Evolutionary conservation across 2,888 invertebrate species (phyloP).

Genomic region (Latheticus oryzae): DNA sequence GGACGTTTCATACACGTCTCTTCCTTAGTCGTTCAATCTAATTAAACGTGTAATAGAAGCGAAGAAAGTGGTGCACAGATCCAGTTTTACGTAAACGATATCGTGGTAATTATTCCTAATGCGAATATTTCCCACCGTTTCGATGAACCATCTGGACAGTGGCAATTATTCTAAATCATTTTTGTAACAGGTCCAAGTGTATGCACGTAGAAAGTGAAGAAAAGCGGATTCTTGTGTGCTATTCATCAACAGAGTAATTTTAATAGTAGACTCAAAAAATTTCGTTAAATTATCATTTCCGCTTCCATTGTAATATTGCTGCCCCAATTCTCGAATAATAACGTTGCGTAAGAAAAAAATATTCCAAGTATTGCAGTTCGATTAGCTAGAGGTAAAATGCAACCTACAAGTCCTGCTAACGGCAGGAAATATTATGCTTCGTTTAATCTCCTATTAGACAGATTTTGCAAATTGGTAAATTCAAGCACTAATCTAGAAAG

Average conservation of each 20-base stretch:
- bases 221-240: conserved; percentile 5
- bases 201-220: conserved; percentile 28
- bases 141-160: conserved; percentile 29
- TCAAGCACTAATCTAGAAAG: no score
- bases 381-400: conserved; percentile 19
- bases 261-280: conserved; percentile 24
- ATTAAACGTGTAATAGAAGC: conserved; percentile 19
- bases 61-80: conserved; percentile 31
- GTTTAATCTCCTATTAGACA: conserved; percentile 4
- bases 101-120: conserved; percentile 21
- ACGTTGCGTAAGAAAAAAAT: conserved; percentile 27
- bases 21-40: conserved; percentile 10
- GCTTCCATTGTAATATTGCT: conserved; percentile 14
- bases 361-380: conserved; percentile 19
- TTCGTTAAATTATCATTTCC: conserved; percentile 27
- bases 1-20: conserved; percentile 27
- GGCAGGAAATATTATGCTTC: conserved; percentile 24
- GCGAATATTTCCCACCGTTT: conserved; percentile 27
- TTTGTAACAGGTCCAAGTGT: conserved; percentile 11
- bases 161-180: conserved; percentile 23
- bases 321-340: conserved; percentile 24
- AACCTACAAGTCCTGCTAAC: conserved; percentile 19
- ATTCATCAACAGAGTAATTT: conserved; percentile 4
- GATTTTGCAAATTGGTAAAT: conserved; percentile 7
- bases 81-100: conserved; percentile 28